Base-by-base conservation (phyloP, 2,888 invertebrate species). In the Palloptera scutellata region DNA sequence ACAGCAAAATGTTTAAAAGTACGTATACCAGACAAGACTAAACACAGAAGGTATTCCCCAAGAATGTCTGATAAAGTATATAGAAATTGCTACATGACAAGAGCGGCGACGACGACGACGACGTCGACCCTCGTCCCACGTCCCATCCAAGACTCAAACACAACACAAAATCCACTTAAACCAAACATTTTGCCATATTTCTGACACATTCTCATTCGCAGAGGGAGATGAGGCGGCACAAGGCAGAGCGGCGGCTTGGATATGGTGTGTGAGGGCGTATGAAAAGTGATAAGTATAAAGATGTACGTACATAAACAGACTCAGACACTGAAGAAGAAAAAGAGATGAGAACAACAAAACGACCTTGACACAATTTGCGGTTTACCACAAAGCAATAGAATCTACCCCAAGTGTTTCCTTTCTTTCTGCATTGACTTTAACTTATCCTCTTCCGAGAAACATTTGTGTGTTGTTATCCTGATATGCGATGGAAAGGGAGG, bases 331-430 rank as follows among this genome's bases (percentile, higher is more conserved):
- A 40, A 8, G 15, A 17, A 54, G 30, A 40, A 60, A 54, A 55
- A 62, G 43, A 68, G 61, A 30, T 30, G 30, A 30, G 30, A 30
- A 30, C 3, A 30, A 30, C 30, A 30, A 42, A 68, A 69, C 67
- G 71, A 66, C 71, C 71, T 71, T 71, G 71, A 71, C 71, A 71
- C 64, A 67, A 66, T 71, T 30, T 71, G 69, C 61, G 62, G 61
- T 62, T 41, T 52, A 20, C 67, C 63, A 55, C 63, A 63, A 67
- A 20, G 30, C 30, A 30, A 60, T 30, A 30, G 19, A 13, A 53
- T 30, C 30, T 30, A 30, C 30, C 30, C 30, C 30, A 17, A 2
- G n/a, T n/a, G 17, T n/a, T 20, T 53, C 20, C 53, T 17, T 10
- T 20, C 10, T 15, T 20, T 10, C 9, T 20, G 20, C 9, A 15